Evolutionary conservation across 2,113 vertebrate genomes (phyloP).

Genomic region (Triplophysa rosa): DNA sequence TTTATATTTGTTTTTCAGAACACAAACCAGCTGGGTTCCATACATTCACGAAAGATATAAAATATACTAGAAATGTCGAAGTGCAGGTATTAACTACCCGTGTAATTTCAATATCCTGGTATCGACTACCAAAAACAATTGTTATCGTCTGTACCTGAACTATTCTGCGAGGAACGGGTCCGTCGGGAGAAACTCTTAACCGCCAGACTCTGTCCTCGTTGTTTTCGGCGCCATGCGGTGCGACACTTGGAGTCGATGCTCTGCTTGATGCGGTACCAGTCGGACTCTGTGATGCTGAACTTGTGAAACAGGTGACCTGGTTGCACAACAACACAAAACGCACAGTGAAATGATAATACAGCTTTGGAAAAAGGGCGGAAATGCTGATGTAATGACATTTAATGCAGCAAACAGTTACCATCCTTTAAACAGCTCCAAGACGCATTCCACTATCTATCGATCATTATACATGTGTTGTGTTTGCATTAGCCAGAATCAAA

Average conservation of each 20-base stretch:
- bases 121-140: too few relatives aligned
- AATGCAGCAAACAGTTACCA: not conserved
- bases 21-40: conserved; percentile 20
- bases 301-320: conserved; percentile 96
- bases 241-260: conserved; percentile 99
- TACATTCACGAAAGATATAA: too few relatives aligned
- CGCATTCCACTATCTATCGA: not conserved
- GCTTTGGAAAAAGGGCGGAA: not conserved
- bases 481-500: not conserved
- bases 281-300: conserved; percentile 91
- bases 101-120: too few relatives aligned
- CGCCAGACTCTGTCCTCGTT: conserved; percentile 93
- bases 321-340: not conserved
- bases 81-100: too few relatives aligned
- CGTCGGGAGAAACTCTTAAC: conserved; percentile 97
- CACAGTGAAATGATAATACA: not conserved
- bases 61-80: too few relatives aligned
- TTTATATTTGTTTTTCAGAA: conserved; percentile 7
- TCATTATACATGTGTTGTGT: too few relatives aligned
- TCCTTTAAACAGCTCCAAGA: not conserved
- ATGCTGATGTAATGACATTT: conserved; percentile 6
- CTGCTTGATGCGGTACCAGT: conserved; percentile 99
- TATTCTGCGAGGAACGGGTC: conserved; percentile 78
- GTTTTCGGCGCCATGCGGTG: conserved; percentile 95
- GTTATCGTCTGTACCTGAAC: conserved; percentile 68